Percentiles rank a stretch among this genome's conserved stretches.
Evolutionary conservation across 1,140 invertebrate species (phyloP).

Genomic region (Pseudoatta argentina): DNA sequence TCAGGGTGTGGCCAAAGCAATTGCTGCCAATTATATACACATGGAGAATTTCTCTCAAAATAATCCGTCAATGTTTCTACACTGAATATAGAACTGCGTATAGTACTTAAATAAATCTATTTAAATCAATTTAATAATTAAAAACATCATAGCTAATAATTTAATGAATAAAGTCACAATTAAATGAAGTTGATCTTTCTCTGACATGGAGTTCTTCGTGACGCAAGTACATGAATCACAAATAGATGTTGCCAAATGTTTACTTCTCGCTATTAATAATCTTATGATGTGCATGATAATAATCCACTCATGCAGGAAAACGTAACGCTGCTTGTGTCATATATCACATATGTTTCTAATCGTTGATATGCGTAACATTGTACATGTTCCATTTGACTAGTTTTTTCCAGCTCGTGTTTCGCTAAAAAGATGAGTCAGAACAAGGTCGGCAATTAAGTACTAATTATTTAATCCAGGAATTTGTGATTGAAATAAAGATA

Average conservation of each 20-base stretch:
- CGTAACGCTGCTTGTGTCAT: not conserved
- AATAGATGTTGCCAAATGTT: conserved; percentile 15
- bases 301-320: not conserved
- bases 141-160: too few species aligned
- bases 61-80: not conserved
- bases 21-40: not conserved
- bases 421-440: conserved; percentile 18
- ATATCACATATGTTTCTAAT: conserved; percentile 7
- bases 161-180: not conserved
- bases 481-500: not conserved
- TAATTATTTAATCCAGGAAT: conserved; percentile 38
- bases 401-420: not conserved
- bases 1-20: not conserved
- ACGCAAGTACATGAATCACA: conserved; percentile 22
- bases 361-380: conserved; percentile 13
- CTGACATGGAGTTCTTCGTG: not conserved
- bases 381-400: not conserved
- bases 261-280: conserved; percentile 59
- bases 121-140: conserved; percentile 9
- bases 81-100: not conserved
- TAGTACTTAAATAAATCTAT: not conserved
- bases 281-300: conserved; percentile 25
- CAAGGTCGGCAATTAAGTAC: not conserved
- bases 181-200: not conserved
- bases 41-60: not conserved